Percentiles rank a stretch among this genome's conserved stretches.
phyloP scores from a whole-genome alignment of 2,888 invertebrate species.

The Exephanes ischioxanthus region DNA sequence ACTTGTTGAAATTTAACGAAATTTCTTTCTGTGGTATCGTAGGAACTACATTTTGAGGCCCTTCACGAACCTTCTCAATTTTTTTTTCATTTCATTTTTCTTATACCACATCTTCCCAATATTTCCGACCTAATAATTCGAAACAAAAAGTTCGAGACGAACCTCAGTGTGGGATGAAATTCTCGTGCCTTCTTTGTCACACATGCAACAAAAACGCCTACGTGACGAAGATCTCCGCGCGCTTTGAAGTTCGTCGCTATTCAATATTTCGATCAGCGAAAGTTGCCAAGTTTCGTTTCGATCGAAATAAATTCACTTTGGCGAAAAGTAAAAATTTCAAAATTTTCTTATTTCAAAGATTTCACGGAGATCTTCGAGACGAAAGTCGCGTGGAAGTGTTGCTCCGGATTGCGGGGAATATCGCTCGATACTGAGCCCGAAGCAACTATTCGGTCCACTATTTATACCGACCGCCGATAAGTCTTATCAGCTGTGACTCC shows the following conservation, averaged over 20 bases:
- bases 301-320: not conserved
- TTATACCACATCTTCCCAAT: no score
- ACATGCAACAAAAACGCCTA: constrained; percentile 75
- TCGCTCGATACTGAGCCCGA: constrained; percentile 78
- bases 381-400: not conserved
- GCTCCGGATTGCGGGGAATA: constrained; percentile 62
- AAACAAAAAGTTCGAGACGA: constrained; percentile 62
- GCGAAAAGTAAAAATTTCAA: not conserved
- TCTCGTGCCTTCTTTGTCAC: constrained; percentile 87
- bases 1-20: no score
- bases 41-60: no score
- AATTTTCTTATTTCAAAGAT: not conserved
- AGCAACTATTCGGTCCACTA: constrained; percentile 79
- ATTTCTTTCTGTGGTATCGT: no score
- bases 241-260: constrained; percentile 1
- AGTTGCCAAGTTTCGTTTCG: not conserved
- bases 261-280: not conserved
- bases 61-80: no score
- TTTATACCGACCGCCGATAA: constrained; percentile 82
- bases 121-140: no score
- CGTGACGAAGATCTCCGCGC: constrained; percentile 56
- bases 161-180: constrained; percentile 88
- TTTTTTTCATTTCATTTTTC: not conserved
- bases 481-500: constrained; percentile 79
- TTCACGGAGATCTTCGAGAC: not conserved